phyloP scores from a whole-genome alignment of 2,888 invertebrate species.

The Eupithecia subfuscata region DNA sequence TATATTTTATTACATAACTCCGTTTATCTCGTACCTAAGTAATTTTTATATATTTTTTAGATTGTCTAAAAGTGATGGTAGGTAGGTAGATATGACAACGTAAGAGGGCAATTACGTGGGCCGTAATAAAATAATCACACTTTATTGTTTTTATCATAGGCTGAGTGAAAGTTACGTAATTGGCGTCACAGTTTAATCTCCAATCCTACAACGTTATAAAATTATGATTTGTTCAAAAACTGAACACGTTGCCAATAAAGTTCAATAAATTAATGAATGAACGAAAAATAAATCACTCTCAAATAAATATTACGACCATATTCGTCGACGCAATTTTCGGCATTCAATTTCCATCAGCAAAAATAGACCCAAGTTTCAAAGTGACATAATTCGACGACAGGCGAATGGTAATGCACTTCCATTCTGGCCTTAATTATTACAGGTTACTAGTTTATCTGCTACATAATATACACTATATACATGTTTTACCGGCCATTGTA shows the following conservation, averaged over 20 bases:
- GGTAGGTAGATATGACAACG: background rate
- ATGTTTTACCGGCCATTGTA: background rate
- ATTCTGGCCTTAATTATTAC: background rate
- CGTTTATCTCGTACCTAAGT: background rate
- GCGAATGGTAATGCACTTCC: background rate
- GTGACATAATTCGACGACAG: background rate
- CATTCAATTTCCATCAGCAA: background rate
- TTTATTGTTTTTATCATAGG: conserved; percentile 13
- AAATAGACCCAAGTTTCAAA: background rate
- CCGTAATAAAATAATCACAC: conserved; percentile 12
- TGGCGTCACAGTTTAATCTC: background rate
- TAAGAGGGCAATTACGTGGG: conserved; percentile 6
- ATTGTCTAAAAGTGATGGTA: background rate
- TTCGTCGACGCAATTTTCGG: too few species aligned
- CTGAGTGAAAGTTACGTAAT: conserved; percentile 22
- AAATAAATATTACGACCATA: background rate
- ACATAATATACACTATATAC: background rate
- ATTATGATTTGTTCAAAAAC: background rate
- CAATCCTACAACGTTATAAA: background rate
- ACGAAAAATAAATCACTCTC: too few species aligned
- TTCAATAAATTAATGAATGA: background rate
- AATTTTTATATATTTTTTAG: background rate
- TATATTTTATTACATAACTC: background rate
- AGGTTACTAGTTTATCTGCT: background rate
- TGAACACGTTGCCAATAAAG: background rate